Percentiles rank a stretch among this genome's conserved stretches.
Evolutionary conservation across 2,888 invertebrate species (phyloP).

Genomic region (Ischnus inquisitorius): DNA sequence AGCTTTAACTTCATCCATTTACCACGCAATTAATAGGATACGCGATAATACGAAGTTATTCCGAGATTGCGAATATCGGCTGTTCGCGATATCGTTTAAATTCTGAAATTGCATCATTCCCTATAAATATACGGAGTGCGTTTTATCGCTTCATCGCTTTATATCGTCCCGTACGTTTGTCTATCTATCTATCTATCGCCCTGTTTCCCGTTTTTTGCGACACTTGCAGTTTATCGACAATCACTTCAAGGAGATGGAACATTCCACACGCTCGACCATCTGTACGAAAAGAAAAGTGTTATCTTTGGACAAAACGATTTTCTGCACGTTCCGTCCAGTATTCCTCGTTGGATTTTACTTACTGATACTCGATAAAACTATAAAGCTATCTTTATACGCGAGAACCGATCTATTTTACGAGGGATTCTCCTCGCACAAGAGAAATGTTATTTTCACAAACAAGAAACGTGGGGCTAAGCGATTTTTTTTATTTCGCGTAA

Average conservation of each 20-base stretch:
- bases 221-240: conserved; percentile 9
- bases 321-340: not conserved
- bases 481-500: too few species aligned
- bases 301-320: not conserved
- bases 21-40: not conserved
- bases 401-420: not conserved
- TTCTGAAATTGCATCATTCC: not conserved
- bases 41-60: not conserved
- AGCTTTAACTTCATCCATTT: not conserved
- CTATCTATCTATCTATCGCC: conserved; percentile 1
- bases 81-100: not conserved
- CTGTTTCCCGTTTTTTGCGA: not conserved
- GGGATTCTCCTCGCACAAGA: not conserved
- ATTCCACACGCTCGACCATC: not conserved
- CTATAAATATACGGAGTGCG: not conserved
- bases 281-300: not conserved
- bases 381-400: not conserved
- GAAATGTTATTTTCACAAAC: too few species aligned
- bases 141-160: not conserved
- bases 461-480: too few species aligned
- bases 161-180: not conserved
- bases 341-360: conserved; percentile 13
- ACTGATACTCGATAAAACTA: not conserved
- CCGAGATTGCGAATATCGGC: not conserved
- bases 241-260: conserved; percentile 15